phyloP scores from a whole-genome alignment of 2,797 vertebrate species.

The Lutjanus campechanus region DNA sequence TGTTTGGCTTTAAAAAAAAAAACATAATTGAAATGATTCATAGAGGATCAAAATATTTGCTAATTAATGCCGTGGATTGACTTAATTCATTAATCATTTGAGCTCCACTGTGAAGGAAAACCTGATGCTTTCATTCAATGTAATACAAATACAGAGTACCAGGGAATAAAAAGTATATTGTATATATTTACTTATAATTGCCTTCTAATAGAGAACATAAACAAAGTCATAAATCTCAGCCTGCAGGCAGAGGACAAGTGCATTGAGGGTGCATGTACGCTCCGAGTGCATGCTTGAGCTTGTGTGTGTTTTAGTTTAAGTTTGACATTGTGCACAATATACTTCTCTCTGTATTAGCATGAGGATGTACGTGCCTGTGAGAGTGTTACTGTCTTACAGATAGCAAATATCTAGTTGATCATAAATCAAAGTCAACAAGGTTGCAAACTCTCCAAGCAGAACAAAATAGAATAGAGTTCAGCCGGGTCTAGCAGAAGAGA shows the following conservation, averaged over 20 bases:
- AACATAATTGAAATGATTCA: background rate
- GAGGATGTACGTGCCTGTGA: background rate
- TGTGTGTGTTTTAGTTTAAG: constrained; percentile 7
- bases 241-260: background rate
- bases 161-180: background rate
- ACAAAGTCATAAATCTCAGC: constrained; percentile 31
- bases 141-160: background rate
- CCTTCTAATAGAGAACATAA: constrained; percentile 21
- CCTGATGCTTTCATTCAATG: background rate
- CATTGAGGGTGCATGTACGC: background rate
- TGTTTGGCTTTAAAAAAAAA: too few species aligned
- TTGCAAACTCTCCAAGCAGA: constrained; percentile 51
- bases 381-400: constrained; percentile 25
- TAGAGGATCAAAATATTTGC: background rate
- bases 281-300: background rate
- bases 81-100: background rate
- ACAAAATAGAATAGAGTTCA: constrained; percentile 50
- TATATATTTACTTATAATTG: constrained; percentile 11
- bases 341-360: constrained; percentile 10
- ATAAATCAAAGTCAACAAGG: constrained; percentile 68
- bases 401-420: constrained; percentile 38
- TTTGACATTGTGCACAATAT: constrained; percentile 23
- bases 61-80: background rate
- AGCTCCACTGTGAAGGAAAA: background rate
- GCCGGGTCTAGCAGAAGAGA: constrained; percentile 35